Evolutionary conservation across 2,797 vertebrate genomes (phyloP).

Genomic region (Luscinia megarhynchos): DNA sequence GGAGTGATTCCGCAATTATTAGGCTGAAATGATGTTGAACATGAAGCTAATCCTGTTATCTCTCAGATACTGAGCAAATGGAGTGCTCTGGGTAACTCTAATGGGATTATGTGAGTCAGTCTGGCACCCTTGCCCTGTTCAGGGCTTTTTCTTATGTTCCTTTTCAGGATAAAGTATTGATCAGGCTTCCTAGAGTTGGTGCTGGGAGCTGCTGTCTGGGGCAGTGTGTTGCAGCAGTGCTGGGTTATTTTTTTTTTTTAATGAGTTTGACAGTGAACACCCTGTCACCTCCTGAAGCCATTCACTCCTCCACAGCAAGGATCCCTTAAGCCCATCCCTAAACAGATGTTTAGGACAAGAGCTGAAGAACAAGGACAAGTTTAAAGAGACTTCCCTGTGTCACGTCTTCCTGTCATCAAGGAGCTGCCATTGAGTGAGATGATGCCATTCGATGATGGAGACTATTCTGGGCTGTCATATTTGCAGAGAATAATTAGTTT

Average conservation of each 20-base stretch:
- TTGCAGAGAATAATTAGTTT: neutral
- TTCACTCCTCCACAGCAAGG: neutral
- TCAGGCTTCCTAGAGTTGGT: neutral
- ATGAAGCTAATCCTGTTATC: conserved; percentile 62
- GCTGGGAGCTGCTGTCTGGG: neutral
- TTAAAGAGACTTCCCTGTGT: neutral
- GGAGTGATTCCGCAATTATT: conserved; percentile 31
- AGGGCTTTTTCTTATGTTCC: neutral
- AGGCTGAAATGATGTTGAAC: conserved; percentile 45
- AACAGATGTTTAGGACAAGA: neutral
- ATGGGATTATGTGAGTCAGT: conserved; percentile 30
- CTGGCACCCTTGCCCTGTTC: neutral
- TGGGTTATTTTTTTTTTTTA: neutral
- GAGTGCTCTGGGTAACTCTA: conserved; percentile 1
- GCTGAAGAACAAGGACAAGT: neutral
- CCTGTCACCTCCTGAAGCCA: neutral
- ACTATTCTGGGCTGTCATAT: neutral
- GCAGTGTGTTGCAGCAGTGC: neutral
- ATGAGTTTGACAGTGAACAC: neutral
- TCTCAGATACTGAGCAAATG: conserved; percentile 28
- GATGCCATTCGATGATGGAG: neutral
- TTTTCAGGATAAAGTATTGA: neutral
- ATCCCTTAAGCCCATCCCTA: neutral
- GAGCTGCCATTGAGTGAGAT: neutral
- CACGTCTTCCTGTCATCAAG: neutral